phyloP scores from a whole-genome alignment of 2,113 vertebrate species.

The Tachysurus fulvidraco region DNA sequence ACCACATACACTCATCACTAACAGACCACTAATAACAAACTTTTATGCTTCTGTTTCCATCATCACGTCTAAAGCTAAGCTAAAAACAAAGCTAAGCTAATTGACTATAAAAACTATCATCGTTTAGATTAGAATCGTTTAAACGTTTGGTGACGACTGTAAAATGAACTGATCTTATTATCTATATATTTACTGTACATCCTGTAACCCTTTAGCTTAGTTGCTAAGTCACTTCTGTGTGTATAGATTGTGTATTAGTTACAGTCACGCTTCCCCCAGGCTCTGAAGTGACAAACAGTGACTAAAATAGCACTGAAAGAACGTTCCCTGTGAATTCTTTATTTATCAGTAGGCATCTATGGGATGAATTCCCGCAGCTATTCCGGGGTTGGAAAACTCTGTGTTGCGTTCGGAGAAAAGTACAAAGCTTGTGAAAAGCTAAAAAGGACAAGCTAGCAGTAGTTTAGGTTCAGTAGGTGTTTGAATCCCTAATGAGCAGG shows the following conservation, averaged over 20 bases:
- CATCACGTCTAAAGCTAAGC: too few species aligned
- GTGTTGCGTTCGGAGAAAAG: conserved; percentile 10
- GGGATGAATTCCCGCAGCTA: conserved; percentile 63
- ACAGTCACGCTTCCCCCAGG: background rate
- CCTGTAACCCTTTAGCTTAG: background rate
- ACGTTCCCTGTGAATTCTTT: background rate
- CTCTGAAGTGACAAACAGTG: background rate
- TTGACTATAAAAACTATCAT: background rate
- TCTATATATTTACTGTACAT: background rate
- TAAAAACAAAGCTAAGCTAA: too few species aligned
- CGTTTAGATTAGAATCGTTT: background rate
- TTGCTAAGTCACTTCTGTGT: background rate
- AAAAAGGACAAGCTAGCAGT: background rate
- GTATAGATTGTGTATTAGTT: background rate
- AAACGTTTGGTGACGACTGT: background rate
- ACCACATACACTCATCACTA: too few species aligned
- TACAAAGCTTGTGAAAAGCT: background rate
- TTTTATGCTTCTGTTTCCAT: background rate
- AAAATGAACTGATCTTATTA: background rate
- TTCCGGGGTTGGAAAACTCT: conserved; percentile 29
- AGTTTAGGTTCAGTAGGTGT: background rate
- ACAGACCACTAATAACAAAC: too few species aligned
- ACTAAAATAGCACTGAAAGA: background rate
- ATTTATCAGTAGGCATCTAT: conserved; percentile 27
- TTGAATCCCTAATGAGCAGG: background rate